phyloP scores from a whole-genome alignment of 2,888 invertebrate genomes.

The Troilus luridus region DNA sequence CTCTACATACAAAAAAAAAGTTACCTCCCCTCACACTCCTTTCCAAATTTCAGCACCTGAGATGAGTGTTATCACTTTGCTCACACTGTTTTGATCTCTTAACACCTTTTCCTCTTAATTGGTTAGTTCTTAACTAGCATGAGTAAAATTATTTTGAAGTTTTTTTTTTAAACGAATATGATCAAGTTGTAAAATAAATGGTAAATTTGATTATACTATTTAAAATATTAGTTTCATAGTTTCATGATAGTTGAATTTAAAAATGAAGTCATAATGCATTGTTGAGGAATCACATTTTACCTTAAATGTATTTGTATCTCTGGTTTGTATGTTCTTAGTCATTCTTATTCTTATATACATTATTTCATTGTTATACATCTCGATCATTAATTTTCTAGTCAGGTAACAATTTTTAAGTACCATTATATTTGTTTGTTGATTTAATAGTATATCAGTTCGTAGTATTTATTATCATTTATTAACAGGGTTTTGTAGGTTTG shows the following conservation, averaged over 20 bases:
- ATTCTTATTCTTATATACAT: neutral
- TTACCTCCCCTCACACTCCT: too few species aligned
- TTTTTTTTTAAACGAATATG: neutral
- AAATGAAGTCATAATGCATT: neutral
- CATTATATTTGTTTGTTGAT: neutral
- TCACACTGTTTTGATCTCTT: too few species aligned
- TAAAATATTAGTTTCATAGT: neutral
- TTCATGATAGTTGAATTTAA: neutral
- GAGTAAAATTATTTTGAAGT: neutral
- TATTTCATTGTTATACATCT: slow-evolving; percentile 1
- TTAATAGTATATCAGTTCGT: neutral
- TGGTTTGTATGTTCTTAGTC: slow-evolving; percentile 23
- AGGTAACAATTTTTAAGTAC: neutral
- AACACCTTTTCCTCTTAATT: neutral
- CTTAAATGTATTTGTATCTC: neutral
- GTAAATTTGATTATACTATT: neutral
- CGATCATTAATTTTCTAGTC: neutral
- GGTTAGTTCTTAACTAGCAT: neutral
- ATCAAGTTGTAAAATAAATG: neutral
- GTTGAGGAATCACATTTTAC: neutral
- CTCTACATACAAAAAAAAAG: too few species aligned
- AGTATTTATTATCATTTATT: neutral
- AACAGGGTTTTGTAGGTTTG: slow-evolving; percentile 21
- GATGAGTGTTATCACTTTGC: too few species aligned
- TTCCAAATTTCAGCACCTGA: too few species aligned